Percentiles rank a stretch among this genome's conserved stretches.
phyloP scores from a whole-genome alignment of 2,888 invertebrate genomes.

The Petrolisthes cinctipes region DNA sequence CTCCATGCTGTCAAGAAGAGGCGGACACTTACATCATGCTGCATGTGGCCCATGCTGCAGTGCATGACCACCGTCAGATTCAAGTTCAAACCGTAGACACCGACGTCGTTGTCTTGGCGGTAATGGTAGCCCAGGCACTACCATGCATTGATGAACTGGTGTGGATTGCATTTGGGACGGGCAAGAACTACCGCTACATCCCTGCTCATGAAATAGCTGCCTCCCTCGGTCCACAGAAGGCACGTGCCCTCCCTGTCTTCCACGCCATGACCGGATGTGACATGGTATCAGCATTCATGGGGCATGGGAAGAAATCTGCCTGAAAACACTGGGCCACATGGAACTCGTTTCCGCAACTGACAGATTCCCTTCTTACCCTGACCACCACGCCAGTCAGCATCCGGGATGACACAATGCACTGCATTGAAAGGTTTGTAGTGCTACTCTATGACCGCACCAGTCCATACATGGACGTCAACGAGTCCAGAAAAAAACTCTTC shows the following conservation, averaged over 20 bases:
- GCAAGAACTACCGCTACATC: background rate
- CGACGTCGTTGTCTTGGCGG: slow-evolving; percentile 32
- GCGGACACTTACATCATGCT: slow-evolving; percentile 17
- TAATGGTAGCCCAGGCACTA: background rate
- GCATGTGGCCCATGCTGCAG: slow-evolving; percentile 16
- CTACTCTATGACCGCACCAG: no score
- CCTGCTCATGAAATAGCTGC: no score
- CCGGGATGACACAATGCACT: slow-evolving; percentile 22
- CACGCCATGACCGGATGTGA: no score
- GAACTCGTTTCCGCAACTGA: slow-evolving; percentile 43
- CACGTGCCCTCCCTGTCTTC: no score
- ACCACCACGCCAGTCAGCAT: slow-evolving; percentile 37
- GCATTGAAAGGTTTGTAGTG: slow-evolving; percentile 43
- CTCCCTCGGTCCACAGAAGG: no score
- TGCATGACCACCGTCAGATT: background rate
- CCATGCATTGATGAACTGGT: slow-evolving; percentile 5
- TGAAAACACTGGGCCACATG: slow-evolving; percentile 45
- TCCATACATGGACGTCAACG: slow-evolving; percentile 25
- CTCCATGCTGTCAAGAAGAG: slow-evolving; percentile 23
- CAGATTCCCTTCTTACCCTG: slow-evolving; percentile 29
- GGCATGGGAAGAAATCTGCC: slow-evolving; percentile 54
- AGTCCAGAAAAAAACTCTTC: slow-evolving; percentile 18
- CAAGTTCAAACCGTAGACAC: slow-evolving; percentile 22
- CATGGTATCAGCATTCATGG: no score
- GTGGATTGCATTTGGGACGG: slow-evolving; percentile 26